These are phyloP conservation scores for Platysteira castanea DNA, from an alignment of 2,113 vertebrate species.

Conservation along the genomic window DNA sequence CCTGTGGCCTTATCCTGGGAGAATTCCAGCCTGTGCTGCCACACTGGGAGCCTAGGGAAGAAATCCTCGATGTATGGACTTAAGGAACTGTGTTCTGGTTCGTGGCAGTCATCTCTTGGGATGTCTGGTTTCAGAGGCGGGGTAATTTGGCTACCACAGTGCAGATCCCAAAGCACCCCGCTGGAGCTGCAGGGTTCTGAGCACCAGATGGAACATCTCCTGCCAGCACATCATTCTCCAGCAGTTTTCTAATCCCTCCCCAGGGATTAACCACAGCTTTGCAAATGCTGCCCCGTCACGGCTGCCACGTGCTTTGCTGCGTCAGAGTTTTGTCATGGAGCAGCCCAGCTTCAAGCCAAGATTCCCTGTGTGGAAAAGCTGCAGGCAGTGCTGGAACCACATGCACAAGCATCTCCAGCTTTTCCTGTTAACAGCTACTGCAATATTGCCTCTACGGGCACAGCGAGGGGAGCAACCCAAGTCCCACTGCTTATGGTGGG, in stretches of 20 bases:
- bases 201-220: background rate
- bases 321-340: background rate
- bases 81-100: background rate
- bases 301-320: background rate
- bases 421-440: background rate
- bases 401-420: background rate
- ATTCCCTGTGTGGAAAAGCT: background rate
- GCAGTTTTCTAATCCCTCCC: background rate
- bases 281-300: accelerated
- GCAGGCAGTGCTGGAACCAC: background rate
- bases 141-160: background rate
- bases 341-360: background rate
- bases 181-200: background rate
- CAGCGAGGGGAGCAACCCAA: background rate
- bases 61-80: accelerated
- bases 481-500: accelerated
- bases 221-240: background rate
- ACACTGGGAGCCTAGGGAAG: background rate
- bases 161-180: background rate
- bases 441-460: background rate
- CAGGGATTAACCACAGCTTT: background rate
- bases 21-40: background rate
- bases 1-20: background rate
- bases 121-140: background rate
- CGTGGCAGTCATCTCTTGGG: background rate